A percentile compares a stretch with the other conserved stretches of the same genome.
These are phyloP conservation scores for Bugula neritina DNA, from an alignment of 2,888 invertebrate genomes.

Conservation along the genomic window DNA sequence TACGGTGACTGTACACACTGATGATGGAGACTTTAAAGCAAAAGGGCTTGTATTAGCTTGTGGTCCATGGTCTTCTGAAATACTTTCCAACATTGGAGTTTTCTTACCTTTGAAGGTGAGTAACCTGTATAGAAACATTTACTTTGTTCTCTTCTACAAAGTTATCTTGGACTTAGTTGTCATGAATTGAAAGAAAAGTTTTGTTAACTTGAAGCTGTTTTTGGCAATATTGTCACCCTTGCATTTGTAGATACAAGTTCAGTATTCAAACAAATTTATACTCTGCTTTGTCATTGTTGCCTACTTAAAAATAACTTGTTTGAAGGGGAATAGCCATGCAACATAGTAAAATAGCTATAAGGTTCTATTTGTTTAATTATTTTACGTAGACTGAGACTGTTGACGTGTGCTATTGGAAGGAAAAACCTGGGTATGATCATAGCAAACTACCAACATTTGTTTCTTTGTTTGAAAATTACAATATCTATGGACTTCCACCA, in stretches of 20 bases:
- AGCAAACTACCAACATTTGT: constrained; percentile 7
- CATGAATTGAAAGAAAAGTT: not conserved
- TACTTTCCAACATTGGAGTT: constrained; percentile 39
- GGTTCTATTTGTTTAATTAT: too few relatives aligned
- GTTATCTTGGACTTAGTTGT: too few relatives aligned
- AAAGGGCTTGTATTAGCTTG: constrained; percentile 41
- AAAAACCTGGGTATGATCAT: constrained; percentile 30
- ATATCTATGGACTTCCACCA: constrained; percentile 42
- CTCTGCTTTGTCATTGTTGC: not conserved
- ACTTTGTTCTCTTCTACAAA: too few relatives aligned
- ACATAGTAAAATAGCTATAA: too few relatives aligned
- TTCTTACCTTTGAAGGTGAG: constrained; percentile 41
- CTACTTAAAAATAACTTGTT: not conserved
- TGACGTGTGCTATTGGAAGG: constrained; percentile 42
- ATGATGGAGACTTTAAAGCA: constrained; percentile 34
- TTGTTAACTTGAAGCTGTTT: not conserved
- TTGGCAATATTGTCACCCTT: not conserved
- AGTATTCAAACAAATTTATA: not conserved
- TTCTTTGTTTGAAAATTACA: not conserved
- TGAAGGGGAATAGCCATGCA: not conserved
- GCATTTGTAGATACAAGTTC: not conserved
- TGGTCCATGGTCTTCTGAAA: constrained; percentile 45
- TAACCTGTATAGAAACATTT: too few relatives aligned
- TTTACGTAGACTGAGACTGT: not conserved
- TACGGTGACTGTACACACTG: constrained; percentile 31